Conservation (phyloP, 2,797 vertebrate genomes). For the Pangasius djambal region DNA sequence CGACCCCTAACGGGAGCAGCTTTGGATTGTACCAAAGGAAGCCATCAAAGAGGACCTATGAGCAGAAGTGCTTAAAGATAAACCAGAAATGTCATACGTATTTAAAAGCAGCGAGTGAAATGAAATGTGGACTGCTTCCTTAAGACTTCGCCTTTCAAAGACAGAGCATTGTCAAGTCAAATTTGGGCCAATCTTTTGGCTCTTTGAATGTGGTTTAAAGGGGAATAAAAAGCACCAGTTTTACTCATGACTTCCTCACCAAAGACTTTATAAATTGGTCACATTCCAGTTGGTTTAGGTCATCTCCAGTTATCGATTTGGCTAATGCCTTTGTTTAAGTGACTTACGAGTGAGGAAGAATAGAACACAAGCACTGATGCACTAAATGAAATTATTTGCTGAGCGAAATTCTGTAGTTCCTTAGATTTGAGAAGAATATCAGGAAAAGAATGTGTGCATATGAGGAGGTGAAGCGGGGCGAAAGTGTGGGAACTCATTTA, state of each 20-base stretch:
- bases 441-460: not conserved
- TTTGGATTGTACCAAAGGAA: slow-evolving; percentile 35
- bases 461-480: not conserved
- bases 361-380: not conserved
- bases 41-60: slow-evolving; percentile 50
- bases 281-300: not conserved
- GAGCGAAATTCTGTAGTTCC: not conserved
- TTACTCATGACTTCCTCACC: slow-evolving; percentile 31
- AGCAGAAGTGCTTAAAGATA: slow-evolving; percentile 49
- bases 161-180: slow-evolving; percentile 10
- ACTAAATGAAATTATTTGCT: slow-evolving; percentile 1
- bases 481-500: not conserved
- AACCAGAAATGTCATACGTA: slow-evolving; percentile 48
- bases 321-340: not conserved
- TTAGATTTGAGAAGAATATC: not conserved
- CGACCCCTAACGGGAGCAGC: no score
- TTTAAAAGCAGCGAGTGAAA: slow-evolving; percentile 43
- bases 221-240: not conserved
- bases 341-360: not conserved
- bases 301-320: not conserved
- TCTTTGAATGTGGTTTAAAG: not conserved
- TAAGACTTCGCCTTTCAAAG: slow-evolving; percentile 41
- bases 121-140: slow-evolving; percentile 30
- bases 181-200: not conserved
- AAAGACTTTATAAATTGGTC: slow-evolving; percentile 4